phyloP scores from a whole-genome alignment of 2,888 invertebrate species.

The Sminthurides aquaticus region DNA sequence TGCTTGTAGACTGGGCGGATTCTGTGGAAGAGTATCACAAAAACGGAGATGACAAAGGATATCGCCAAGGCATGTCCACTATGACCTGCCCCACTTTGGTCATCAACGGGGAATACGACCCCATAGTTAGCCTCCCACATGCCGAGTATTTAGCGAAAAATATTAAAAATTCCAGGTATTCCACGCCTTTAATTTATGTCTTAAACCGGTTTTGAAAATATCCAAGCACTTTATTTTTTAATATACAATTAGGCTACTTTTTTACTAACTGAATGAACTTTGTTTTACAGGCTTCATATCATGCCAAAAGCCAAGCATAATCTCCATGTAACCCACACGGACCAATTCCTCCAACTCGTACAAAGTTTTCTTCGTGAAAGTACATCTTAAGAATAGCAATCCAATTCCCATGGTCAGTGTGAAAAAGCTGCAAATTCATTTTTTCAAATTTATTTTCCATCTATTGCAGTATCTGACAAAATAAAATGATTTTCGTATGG shows the following conservation, averaged over 20 bases:
- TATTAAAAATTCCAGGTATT: slow-evolving; percentile 61
- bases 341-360: slow-evolving; percentile 69
- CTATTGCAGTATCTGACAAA: no score
- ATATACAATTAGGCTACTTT: not conserved
- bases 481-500: no score
- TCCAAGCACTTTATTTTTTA: not conserved
- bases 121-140: slow-evolving; percentile 66
- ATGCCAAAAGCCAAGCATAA: slow-evolving; percentile 82
- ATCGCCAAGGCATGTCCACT: slow-evolving; percentile 56
- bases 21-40: slow-evolving; percentile 52
- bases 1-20: slow-evolving; percentile 69
- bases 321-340: slow-evolving; percentile 67
- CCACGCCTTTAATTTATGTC: not conserved
- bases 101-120: slow-evolving; percentile 75
- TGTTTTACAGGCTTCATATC: slow-evolving; percentile 56
- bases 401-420: no score
- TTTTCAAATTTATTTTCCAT: no score
- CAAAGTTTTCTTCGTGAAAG: slow-evolving; percentile 57
- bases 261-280: no score
- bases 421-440: no score
- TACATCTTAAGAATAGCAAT: no score
- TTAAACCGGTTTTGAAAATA: not conserved
- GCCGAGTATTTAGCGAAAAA: slow-evolving; percentile 61
- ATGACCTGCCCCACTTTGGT: slow-evolving; percentile 71
- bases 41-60: slow-evolving; percentile 57